Evolutionary conservation across 2,888 invertebrate species (phyloP).

Genomic region (Aspidapion aeneum): DNA sequence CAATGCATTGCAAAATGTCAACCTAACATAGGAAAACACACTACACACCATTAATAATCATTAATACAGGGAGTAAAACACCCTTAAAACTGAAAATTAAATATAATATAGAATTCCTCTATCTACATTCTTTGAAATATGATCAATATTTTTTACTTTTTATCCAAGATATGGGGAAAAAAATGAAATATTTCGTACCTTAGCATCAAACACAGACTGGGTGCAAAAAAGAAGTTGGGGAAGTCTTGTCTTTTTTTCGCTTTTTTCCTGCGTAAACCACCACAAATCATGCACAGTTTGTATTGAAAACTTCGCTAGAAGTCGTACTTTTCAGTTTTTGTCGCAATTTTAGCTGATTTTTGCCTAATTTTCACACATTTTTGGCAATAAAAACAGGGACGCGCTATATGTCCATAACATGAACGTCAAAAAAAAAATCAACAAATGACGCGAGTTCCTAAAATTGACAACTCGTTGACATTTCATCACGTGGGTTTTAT

Average conservation of each 20-base stretch:
- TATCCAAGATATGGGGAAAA: background rate
- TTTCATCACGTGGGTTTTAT: too few relatives aligned
- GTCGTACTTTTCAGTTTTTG: background rate
- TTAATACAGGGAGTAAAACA: background rate
- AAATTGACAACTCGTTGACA: background rate
- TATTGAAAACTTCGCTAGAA: background rate
- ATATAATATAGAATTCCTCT: background rate
- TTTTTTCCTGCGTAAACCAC: background rate
- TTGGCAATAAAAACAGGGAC: background rate
- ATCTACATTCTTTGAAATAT: background rate
- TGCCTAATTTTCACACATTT: background rate
- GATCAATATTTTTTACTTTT: background rate
- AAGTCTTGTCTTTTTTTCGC: background rate
- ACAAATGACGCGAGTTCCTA: background rate
- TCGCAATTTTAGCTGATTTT: background rate
- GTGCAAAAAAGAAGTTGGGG: background rate
- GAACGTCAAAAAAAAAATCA: background rate
- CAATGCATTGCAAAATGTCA: background rate
- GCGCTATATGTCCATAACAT: background rate
- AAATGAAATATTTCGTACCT: background rate
- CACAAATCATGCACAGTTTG: background rate
- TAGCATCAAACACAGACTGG: background rate
- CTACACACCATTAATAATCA: background rate
- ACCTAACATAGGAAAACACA: background rate
- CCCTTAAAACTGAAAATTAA: too few relatives aligned